Conservation (phyloP, 2,113 vertebrate genomes). For the Silurus asotus region DNA sequence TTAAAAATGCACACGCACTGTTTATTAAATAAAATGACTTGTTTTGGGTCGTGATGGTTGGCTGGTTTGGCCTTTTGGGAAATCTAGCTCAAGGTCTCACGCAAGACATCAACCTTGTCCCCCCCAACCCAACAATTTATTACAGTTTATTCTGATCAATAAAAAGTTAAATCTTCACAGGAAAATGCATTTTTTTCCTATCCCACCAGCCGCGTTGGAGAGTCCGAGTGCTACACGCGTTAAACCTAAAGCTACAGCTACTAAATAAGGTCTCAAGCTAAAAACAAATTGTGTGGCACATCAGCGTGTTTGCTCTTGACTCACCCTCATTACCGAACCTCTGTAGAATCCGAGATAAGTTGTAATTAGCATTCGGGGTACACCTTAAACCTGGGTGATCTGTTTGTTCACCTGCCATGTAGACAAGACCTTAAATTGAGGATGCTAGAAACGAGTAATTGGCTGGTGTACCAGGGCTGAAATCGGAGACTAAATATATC, state of each 20-base stretch:
- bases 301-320: not conserved
- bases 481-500: not conserved
- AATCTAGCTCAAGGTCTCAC: not conserved
- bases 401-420: constrained; percentile 22
- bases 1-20: not conserved
- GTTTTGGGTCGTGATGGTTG: not conserved
- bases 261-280: not conserved
- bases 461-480: not conserved
- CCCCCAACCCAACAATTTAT: too few species aligned
- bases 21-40: not conserved
- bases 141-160: not conserved
- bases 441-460: not conserved
- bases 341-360: not conserved
- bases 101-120: not conserved
- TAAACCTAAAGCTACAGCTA: not conserved
- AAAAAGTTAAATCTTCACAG: not conserved
- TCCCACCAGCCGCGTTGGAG: too few species aligned
- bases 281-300: not conserved
- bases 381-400: not conserved
- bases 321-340: not conserved
- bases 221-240: not conserved
- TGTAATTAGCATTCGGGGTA: not conserved
- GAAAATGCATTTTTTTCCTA: not conserved
- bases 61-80: not conserved
- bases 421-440: constrained; percentile 15